Conservation (phyloP, 2,113 vertebrate species). For the Dipodomys merriami region DNA sequence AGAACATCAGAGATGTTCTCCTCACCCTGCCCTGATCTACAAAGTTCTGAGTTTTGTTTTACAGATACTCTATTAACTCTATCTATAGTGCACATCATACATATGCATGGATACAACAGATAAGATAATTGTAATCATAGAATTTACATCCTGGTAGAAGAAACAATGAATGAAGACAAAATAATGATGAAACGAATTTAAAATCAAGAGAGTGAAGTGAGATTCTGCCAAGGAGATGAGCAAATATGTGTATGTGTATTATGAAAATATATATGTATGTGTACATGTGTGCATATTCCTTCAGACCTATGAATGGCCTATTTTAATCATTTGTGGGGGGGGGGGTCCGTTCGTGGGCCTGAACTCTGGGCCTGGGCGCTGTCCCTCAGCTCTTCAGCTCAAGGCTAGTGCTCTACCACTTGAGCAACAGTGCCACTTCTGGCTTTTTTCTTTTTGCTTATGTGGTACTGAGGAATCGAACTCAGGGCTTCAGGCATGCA, state of each 20-base stretch:
- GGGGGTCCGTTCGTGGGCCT: too few relatives aligned
- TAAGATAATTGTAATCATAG: neutral
- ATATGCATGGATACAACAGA: neutral
- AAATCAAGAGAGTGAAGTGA: neutral
- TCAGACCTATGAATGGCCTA: neutral
- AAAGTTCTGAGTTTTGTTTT: conserved; percentile 10
- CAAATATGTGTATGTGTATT: neutral
- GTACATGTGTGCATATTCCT: neutral
- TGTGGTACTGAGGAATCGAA: too few relatives aligned
- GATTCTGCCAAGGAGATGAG: neutral
- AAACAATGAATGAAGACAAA: neutral
- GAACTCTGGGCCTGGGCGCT: too few relatives aligned
- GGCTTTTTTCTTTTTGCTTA: too few relatives aligned
- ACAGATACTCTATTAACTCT: neutral
- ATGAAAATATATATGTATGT: neutral
- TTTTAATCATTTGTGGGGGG: neutral
- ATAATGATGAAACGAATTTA: neutral
- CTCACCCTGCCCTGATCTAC: too few relatives aligned
- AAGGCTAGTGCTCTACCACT: too few relatives aligned
- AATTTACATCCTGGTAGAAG: neutral
- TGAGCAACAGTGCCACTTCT: too few relatives aligned
- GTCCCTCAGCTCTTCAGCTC: too few relatives aligned
- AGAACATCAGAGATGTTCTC: neutral
- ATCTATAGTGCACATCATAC: too few relatives aligned
- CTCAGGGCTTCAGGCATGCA: too few relatives aligned